Base-by-base conservation (phyloP, 2,888 invertebrate species). In the Ochropacha duplaris region DNA sequence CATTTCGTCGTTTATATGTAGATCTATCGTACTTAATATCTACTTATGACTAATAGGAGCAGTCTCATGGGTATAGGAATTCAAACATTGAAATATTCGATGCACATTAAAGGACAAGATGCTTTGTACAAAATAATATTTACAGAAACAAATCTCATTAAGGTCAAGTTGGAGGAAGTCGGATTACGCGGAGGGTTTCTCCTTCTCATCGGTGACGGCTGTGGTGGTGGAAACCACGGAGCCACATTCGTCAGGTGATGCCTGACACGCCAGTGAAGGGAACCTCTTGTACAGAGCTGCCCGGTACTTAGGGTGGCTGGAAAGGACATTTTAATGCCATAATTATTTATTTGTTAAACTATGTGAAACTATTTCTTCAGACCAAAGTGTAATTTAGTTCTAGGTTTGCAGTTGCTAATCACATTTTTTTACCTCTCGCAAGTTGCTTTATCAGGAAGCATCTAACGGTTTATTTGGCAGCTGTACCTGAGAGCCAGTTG, bases 281-380 rank as follows among this genome's bases (percentile, higher is more conserved):
- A 97, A 96, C 82, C 94, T 95, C 90, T 95, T 94, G 86, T 95
- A 94, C 64, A 97, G 91, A 49, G 96, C 96, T 59, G 95, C 95
- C 68, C 96, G 94, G 88, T 96, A 97, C 86, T 96, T 96, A 16
- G 96, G 96, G 88, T 96, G 96, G 81, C 96, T 96, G 83, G 16
- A 87, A 22, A 34, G 24, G 39, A 24, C 19, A 36, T 52, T 14
- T 14, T n/a, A n/a, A n/a, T n/a, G n/a, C n/a, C n/a, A n/a, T n/a
- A n/a, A 54, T 26, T 5, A 22, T 39, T 36, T 36, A 19, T 16
- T 34, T 14, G 3, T 14, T 36, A 19, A 16, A 39, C 3, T 6
- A 19, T 9, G 4, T 44, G 44, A 9, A 9, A 2, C 1, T 3
- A 9, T 44, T 19, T 5, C 24, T 50, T 24, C 14, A 2, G 24